Evolutionary conservation across 2,888 invertebrate species (phyloP), one percentile per base, ranked within the genome.

Genomic region (Leptodirus hochenwartii): DNA sequence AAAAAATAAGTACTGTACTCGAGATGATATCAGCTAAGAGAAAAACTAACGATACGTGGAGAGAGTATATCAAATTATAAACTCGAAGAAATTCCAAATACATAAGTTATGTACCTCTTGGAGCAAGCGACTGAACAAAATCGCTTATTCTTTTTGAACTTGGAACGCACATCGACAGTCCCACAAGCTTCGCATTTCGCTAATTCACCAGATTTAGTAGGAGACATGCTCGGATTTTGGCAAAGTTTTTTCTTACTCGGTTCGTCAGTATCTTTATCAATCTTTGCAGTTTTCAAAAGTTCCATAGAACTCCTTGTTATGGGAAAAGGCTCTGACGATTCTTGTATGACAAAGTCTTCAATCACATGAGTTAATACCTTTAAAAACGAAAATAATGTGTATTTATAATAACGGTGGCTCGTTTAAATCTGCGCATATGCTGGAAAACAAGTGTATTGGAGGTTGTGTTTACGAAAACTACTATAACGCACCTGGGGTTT

Each of bases 301-400:
- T 50, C 49, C 36, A 56, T 43, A 20, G 51, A 50, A 31, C 49
- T 53, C 34, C 54, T 42, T n/a, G 51, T 80, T 29, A 90, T 84
- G 33, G 85, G 81, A 49, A 87, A 87, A 0, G 87, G 87, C 54
- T 85, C 85, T 2, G 76, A 78, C 1, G 84, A 87, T 61, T 95
- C 95, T 52, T 91, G 90, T 41, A 95, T 93, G 5, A 95, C 84
- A 54, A 88, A 93, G 29, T 91, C 93, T 51, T 91, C 93, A 37
- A 95, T 93, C 14, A 93, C 87, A 51, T 95, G 95, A 0, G 93
- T 93, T 29, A 95, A 60, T 5, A 95, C 85, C 17, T 37, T 35
- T n/a, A 20, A 20, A 20, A 20, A 8, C 8, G 20, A 20, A 20
- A 20, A 20, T 6, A 20, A 20, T 20, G 20, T 20, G n/a, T 20